Percentiles rank a stretch among this genome's conserved stretches.
Conservation (phyloP, 2,113 vertebrate species). For the Erythrolamprus reginae region DNA sequence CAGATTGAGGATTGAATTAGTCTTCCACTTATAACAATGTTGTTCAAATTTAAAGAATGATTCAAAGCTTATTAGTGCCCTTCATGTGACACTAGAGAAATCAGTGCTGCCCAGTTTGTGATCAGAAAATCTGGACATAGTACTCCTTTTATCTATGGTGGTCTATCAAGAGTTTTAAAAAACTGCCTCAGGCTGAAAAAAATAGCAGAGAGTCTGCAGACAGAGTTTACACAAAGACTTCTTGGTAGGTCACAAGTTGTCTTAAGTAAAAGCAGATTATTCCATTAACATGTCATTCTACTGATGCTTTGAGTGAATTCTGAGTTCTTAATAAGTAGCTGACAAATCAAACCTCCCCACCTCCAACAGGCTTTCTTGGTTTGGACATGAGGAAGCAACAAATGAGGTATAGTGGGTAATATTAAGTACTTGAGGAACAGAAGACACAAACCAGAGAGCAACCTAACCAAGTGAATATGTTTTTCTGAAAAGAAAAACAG, state of each 20-base stretch:
- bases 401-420: neutral
- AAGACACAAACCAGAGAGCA: neutral
- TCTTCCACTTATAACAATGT: constrained; percentile 1
- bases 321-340: no score
- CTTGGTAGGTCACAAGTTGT: neutral
- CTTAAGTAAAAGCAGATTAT: neutral
- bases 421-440: neutral
- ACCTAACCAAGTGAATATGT: neutral
- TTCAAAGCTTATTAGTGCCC: neutral
- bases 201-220: neutral
- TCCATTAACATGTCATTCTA: neutral
- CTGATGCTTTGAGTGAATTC: neutral
- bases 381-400: neutral
- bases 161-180: neutral
- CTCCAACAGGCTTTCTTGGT: no score
- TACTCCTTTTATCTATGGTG: neutral
- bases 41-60: constrained; percentile 18
- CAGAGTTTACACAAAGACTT: no score
- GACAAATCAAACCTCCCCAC: no score
- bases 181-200: neutral
- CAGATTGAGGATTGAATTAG: neutral
- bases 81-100: neutral
- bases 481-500: neutral
- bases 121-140: neutral
- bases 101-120: neutral